Conservation (phyloP, 2,113 vertebrate genomes). For the Phoenicopterus ruber region DNA sequence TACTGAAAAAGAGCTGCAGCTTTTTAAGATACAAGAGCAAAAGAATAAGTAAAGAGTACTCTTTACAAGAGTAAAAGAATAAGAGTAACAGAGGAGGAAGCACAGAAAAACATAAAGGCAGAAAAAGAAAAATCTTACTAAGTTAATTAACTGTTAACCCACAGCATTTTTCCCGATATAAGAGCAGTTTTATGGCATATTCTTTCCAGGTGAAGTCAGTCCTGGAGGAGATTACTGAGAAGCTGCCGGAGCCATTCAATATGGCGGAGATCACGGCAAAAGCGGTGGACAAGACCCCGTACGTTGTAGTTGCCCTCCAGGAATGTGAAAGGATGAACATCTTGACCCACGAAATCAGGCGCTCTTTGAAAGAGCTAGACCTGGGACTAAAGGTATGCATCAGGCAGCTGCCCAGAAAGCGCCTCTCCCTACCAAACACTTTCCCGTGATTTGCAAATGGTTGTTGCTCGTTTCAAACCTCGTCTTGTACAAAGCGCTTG, state of each 20-base stretch:
- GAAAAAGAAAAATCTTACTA: not conserved
- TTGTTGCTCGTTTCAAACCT: fast-evolving
- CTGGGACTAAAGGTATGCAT: conserved; percentile 70
- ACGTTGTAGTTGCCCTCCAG: conserved; percentile 74
- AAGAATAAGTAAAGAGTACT: not conserved
- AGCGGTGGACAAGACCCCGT: conserved; percentile 66
- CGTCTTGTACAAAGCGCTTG: fast-evolving
- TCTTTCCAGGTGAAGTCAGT: conserved; percentile 69
- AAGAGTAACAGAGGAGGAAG: not conserved
- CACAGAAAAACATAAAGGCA: not conserved
- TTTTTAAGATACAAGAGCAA: not conserved
- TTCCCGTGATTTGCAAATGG: fast-evolving
- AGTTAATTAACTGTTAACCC: not conserved
- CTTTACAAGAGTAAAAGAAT: not conserved
- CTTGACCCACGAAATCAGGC: conserved; percentile 68
- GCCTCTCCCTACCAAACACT: not conserved
- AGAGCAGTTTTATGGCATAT: not conserved
- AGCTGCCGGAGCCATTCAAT: conserved; percentile 68
- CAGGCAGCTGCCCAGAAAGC: not conserved
- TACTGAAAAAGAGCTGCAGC: not conserved
- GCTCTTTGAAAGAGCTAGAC: conserved; percentile 71
- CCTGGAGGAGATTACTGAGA: conserved; percentile 65
- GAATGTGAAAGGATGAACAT: conserved; percentile 79
- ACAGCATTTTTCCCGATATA: not conserved
- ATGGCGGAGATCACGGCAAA: conserved; percentile 69